phyloP scores from a whole-genome alignment of 2,888 invertebrate species.

The Drosophila pegasa region DNA sequence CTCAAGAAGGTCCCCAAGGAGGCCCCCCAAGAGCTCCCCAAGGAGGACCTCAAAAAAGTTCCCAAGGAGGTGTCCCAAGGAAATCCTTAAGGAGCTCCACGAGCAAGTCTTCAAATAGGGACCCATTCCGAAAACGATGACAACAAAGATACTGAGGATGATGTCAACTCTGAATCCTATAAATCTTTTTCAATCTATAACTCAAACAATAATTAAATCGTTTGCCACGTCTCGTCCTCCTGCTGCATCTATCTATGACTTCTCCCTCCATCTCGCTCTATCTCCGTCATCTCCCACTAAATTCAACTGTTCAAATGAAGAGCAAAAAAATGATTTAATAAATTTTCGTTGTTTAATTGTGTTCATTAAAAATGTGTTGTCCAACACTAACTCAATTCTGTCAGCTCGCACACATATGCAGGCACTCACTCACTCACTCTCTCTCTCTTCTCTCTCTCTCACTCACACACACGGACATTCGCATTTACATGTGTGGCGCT shows the following conservation, averaged over 20 bases:
- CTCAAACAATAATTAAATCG: neutral
- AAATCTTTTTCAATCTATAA: neutral
- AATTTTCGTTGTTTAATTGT: conserved; percentile 9
- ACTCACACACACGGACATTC: neutral
- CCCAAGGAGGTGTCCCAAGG: no score
- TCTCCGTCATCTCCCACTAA: no score
- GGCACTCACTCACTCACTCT: neutral
- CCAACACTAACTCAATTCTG: conserved; percentile 18
- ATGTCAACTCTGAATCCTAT: neutral
- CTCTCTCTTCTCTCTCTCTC: neutral
- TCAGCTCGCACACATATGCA: neutral
- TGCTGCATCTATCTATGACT: no score
- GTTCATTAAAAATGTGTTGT: conserved; percentile 16
- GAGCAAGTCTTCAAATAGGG: neutral
- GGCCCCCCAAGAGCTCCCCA: no score
- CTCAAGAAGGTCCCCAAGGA: neutral
- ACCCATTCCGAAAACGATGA: neutral
- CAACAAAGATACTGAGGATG: neutral
- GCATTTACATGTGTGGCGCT: conserved; percentile 5
- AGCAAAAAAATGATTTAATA: neutral
- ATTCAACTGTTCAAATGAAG: neutral
- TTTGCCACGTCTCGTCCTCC: neutral
- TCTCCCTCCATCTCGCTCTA: neutral
- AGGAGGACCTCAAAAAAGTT: no score
- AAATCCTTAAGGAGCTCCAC: no score